Base-by-base conservation (phyloP, 2,113 vertebrate species). In the Pluvialis apricaria region DNA sequence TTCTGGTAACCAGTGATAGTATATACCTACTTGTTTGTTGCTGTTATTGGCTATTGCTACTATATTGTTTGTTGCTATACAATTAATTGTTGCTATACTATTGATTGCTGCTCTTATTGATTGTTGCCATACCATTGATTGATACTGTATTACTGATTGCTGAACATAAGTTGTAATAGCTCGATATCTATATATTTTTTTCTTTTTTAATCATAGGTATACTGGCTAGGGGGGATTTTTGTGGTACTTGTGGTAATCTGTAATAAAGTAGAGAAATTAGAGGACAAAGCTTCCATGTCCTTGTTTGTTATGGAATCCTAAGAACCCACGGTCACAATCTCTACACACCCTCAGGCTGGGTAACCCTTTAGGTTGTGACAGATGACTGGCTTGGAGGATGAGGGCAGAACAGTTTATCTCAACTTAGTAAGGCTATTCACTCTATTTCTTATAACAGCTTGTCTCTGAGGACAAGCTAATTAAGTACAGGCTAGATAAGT, bases 111-210 rank as follows among this genome's bases (percentile, higher is more conserved):
- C n/a, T 36, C 3, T 78, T 54, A 45, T 11, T 69, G 61, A 45
- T 49, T 47, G 31, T 32, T 62, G 20, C 55, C 31, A 55, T 65
- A 44, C 31, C 6, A 24, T 21, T 58, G 34, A 60, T 32, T 61
- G 60, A 54, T 58, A 19, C 13, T 76, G 3, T 58, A 24, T 70
- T 76, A 70, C 55, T n/a, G 42, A 57, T 58, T 71, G 34, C 20
- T 54, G 31, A 36, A 38, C 52, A 47, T 10, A 47, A 82, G 86
- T 61, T 82, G 31, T 54, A 82, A 55, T 21, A 49, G 31, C 26
- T 66, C 0, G 0, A 61, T 49, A 34, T 29, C 10, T 44, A 1
- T 34, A 2, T 10, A 1, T 26, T 5, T 47, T 34, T 69, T 49
- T 15, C 44, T 54, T 72, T 54, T 55, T 72, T 66, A 49, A 44